phyloP scores from a whole-genome alignment of 2,113 vertebrate genomes.

The Malurus alboscapulatus region DNA sequence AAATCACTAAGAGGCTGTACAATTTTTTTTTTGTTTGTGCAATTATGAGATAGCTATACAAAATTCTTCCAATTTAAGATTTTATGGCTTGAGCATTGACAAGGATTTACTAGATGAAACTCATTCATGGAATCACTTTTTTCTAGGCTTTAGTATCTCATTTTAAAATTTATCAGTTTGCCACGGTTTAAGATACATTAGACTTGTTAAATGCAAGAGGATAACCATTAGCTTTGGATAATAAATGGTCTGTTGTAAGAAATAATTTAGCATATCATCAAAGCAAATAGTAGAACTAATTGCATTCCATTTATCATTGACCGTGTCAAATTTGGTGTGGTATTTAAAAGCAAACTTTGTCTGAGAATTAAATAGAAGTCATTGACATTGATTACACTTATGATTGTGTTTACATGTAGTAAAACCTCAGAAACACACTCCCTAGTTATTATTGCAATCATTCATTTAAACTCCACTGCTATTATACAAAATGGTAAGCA shows the following conservation, averaged over 20 bases:
- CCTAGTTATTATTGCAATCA: neutral
- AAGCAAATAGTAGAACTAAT: conserved; percentile 64
- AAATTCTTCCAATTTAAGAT: neutral
- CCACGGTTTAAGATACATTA: neutral
- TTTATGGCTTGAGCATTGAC: neutral
- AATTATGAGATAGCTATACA: neutral
- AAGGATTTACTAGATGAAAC: conserved; percentile 1
- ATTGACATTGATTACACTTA: conserved; percentile 17
- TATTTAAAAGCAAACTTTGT: conserved; percentile 51
- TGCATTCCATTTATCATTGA: conserved; percentile 44
- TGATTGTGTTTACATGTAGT: neutral
- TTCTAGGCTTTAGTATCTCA: neutral
- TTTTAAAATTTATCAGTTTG: conserved; percentile 35
- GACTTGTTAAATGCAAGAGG: conserved; percentile 12
- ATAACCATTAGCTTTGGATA: conserved; percentile 38
- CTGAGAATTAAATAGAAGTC: conserved; percentile 32
- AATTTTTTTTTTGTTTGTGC: neutral
- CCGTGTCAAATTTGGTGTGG: conserved; percentile 28
- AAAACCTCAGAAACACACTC: neutral
- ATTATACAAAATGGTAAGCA: neutral
- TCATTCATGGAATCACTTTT: neutral
- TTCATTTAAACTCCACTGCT: neutral
- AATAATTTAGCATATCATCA: conserved; percentile 63
- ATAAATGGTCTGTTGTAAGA: conserved; percentile 61
- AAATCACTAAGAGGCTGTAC: neutral